These are phyloP conservation scores for Chlorodrepanis virens DNA, from an alignment of 2,113 vertebrate species.

Conservation along the genomic window DNA sequence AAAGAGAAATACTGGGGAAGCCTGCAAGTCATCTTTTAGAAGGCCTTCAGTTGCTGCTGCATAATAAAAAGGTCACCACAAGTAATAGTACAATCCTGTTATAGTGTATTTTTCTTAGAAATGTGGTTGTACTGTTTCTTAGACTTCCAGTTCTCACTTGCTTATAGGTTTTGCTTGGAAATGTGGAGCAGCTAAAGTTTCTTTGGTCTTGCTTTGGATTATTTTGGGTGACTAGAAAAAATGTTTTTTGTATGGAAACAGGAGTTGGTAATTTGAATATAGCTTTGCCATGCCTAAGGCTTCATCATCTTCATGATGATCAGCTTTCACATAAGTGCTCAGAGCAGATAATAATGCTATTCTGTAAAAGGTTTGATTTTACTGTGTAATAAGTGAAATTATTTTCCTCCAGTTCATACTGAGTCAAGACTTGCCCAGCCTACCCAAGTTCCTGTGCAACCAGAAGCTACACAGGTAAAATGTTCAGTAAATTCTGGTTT, in stretches of 20 bases:
- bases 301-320: not conserved
- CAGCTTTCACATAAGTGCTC: not conserved
- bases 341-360: not conserved
- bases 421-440: conserved; percentile 89
- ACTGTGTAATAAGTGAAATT: not conserved
- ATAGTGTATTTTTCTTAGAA: not conserved
- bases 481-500: not conserved
- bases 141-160: not conserved
- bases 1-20: not conserved
- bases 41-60: not conserved
- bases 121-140: not conserved
- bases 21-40: not conserved
- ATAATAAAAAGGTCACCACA: not conserved
- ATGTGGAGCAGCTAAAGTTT: not conserved
- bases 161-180: not conserved
- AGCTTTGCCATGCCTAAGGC: not conserved
- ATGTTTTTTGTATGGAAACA: not conserved
- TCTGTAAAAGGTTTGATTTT: not conserved
- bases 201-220: not conserved
- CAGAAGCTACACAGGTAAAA: conserved; percentile 88
- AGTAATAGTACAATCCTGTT: not conserved
- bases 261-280: not conserved
- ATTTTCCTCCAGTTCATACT: conserved; percentile 78
- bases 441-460: conserved; percentile 82
- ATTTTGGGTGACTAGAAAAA: not conserved